These are phyloP conservation scores for Empidonax traillii DNA, from an alignment of 2,113 vertebrate species.

Conservation along the genomic window DNA sequence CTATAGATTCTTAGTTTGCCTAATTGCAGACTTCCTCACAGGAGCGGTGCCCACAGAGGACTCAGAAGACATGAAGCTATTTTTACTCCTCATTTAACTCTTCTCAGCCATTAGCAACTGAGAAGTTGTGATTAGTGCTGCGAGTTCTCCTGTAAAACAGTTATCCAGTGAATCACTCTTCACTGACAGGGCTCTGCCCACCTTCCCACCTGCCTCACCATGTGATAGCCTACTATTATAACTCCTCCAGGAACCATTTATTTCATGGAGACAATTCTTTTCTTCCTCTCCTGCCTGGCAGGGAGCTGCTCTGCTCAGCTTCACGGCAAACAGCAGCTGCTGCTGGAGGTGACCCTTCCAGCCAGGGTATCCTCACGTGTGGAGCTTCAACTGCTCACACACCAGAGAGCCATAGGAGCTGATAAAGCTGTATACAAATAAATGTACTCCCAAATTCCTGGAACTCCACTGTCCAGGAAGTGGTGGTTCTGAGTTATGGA, in stretches of 20 bases:
- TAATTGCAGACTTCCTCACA: not conserved
- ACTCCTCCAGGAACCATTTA: not conserved
- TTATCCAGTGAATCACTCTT: constrained; percentile 46
- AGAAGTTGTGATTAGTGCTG: constrained; percentile 36
- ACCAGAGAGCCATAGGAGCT: not conserved
- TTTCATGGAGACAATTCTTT: not conserved
- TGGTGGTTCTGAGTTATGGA: not conserved
- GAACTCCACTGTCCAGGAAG: not conserved
- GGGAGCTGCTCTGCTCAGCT: not conserved
- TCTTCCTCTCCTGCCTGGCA: not conserved
- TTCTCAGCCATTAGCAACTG: constrained; percentile 12
- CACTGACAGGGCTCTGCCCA: constrained; percentile 24
- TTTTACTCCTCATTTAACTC: constrained; percentile 27
- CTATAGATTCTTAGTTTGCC: not conserved
- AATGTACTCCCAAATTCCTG: not conserved
- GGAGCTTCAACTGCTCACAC: not conserved
- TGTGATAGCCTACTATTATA: constrained; percentile 19
- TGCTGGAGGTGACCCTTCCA: not conserved
- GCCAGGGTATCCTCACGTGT: rapidly evolving
- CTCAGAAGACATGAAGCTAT: not conserved
- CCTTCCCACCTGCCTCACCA: constrained; percentile 10
- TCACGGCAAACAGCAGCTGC: not conserved
- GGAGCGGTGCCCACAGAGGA: not conserved
- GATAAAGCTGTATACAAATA: not conserved
- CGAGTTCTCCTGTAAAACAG: not conserved